Percentiles rank a stretch among this genome's conserved stretches.
phyloP scores from a whole-genome alignment of 2,113 vertebrate species.

The Pelobates fuscus region DNA sequence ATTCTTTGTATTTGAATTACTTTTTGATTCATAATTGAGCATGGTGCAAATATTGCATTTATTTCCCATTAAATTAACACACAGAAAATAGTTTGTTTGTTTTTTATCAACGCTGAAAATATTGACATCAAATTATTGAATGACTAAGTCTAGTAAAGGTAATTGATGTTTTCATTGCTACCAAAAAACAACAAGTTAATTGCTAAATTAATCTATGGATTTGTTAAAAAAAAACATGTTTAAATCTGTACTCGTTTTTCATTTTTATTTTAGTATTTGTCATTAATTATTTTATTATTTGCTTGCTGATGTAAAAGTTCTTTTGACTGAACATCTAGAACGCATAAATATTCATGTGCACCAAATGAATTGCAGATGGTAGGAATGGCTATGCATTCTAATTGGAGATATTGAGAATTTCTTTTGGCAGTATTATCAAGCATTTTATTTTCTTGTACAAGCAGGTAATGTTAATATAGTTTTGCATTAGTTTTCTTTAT shows the following conservation, averaged over 20 bases:
- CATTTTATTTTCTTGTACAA: neutral
- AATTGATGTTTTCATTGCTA: no score
- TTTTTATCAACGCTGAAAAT: no score
- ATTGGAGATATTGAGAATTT: slow-evolving; percentile 1
- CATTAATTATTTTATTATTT: slow-evolving; percentile 22
- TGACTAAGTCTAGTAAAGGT: no score
- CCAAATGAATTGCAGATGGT: neutral
- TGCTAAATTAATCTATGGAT: no score
- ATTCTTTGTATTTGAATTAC: no score
- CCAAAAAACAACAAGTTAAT: no score
- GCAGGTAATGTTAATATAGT: neutral
- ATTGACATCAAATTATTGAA: no score
- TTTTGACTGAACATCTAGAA: neutral
- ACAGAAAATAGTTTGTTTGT: no score
- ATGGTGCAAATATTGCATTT: no score
- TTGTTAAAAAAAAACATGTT: neutral
- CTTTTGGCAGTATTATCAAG: neutral
- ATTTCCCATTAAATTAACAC: no score
- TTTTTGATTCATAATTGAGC: no score
- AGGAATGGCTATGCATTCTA: slow-evolving; percentile 1
- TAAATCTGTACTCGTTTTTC: neutral
- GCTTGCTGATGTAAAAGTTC: neutral
- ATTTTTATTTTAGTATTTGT: neutral
- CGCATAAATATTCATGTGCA: slow-evolving; percentile 8
- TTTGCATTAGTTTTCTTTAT: no score